A percentile compares a stretch with the other conserved stretches of the same genome.
phyloP scores from a whole-genome alignment of 2,113 vertebrate genomes.

The Paramisgurnus dabryanus region DNA sequence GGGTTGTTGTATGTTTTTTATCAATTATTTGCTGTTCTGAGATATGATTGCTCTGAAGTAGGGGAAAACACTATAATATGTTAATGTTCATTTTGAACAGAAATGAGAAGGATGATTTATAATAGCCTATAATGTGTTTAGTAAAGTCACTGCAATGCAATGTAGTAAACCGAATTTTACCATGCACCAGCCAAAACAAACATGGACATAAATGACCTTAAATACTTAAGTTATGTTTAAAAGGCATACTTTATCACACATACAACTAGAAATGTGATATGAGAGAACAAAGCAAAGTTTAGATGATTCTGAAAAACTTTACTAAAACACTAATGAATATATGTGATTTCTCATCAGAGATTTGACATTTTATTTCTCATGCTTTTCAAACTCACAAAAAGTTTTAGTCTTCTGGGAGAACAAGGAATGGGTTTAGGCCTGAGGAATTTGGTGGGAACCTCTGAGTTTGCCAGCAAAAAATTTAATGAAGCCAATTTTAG shows the following conservation, averaged over 20 bases:
- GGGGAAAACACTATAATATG: background rate
- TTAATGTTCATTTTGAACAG: background rate
- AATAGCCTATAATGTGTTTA: too few species aligned
- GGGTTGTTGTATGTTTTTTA: background rate
- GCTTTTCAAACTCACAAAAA: conserved; percentile 17
- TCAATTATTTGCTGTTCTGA: too few species aligned
- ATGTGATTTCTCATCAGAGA: background rate
- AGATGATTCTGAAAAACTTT: background rate
- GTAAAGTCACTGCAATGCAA: conserved; percentile 11
- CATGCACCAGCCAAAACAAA: conserved; percentile 15
- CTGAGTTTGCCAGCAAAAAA: conserved; percentile 61
- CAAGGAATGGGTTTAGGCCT: conserved; percentile 48
- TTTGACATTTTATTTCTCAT: conserved; percentile 21
- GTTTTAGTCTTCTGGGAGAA: conserved; percentile 39
- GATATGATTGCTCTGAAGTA: too few species aligned
- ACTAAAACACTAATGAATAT: background rate
- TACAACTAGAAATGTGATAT: background rate
- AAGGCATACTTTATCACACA: background rate
- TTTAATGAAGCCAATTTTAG: conserved; percentile 63
- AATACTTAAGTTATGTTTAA: background rate
- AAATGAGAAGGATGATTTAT: background rate
- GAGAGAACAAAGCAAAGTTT: background rate
- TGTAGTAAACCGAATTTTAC: background rate
- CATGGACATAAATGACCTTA: conserved; percentile 1
- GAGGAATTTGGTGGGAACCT: conserved; percentile 68